Conservation (phyloP, 2,888 invertebrate species). For the Eupeodes latifasciatus region DNA sequence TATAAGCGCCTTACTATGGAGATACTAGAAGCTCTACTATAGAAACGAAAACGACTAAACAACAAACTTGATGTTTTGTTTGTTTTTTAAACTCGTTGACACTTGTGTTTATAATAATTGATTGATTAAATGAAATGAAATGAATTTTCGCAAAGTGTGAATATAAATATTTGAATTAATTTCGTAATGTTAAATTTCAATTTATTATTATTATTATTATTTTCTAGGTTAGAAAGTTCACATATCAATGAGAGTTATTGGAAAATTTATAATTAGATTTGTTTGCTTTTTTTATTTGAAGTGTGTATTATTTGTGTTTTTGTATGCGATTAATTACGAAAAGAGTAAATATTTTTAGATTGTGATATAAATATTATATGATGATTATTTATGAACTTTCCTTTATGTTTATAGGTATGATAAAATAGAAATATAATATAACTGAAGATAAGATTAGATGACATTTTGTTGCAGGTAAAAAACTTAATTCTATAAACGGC, state of each 20-base stretch:
- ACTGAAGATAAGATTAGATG: not conserved
- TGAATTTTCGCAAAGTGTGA: slow-evolving; percentile 42
- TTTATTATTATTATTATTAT: slow-evolving; percentile 30
- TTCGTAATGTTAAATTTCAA: slow-evolving; percentile 52
- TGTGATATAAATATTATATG: not conserved
- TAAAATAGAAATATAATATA: not conserved
- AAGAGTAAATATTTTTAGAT: slow-evolving; percentile 6
- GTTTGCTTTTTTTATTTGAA: not conserved
- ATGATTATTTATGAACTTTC: slow-evolving; percentile 10
- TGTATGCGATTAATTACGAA: not conserved
- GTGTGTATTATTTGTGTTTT: not conserved
- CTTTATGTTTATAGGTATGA: not conserved
- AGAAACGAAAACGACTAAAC: not conserved
- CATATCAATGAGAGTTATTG: slow-evolving; percentile 28
- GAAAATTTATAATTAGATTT: slow-evolving; percentile 33
- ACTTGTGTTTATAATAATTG: slow-evolving; percentile 48
- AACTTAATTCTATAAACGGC: not conserved
- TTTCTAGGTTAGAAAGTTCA: slow-evolving; percentile 21
- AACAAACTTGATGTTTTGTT: slow-evolving; percentile 9
- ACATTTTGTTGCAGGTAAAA: not conserved
- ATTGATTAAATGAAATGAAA: slow-evolving; percentile 68
- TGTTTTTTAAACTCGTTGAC: not conserved
- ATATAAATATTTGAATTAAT: slow-evolving; percentile 59
- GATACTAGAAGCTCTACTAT: not conserved
- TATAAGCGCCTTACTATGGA: too few species aligned